Evolutionary conservation across 2,797 vertebrate species (phyloP).

Genomic region (Serranus cabrilla): DNA sequence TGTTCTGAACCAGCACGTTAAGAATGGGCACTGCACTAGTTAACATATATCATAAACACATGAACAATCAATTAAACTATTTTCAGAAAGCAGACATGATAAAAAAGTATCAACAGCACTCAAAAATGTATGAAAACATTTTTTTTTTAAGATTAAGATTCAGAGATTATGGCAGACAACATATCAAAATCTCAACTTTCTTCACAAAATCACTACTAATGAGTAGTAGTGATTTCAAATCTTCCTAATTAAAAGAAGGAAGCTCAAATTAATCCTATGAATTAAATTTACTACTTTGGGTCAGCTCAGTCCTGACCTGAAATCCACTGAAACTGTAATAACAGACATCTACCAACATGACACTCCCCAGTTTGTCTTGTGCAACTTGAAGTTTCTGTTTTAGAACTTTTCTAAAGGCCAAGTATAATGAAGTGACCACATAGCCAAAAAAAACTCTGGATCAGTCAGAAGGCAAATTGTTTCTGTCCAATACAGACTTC

Average conservation of each 20-base stretch:
- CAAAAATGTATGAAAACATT: neutral
- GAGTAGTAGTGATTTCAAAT: neutral
- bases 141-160: neutral
- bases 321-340: neutral
- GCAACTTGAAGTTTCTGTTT: neutral
- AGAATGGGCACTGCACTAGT: too few relatives aligned
- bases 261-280: neutral
- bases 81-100: neutral
- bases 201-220: neutral
- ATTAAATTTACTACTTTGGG: neutral
- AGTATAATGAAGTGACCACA: neutral
- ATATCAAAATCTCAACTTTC: neutral
- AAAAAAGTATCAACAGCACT: neutral
- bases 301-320: neutral
- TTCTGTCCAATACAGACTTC: neutral
- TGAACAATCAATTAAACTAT: neutral
- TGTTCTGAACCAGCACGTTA: too few relatives aligned
- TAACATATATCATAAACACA: too few relatives aligned
- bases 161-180: neutral
- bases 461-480: neutral
- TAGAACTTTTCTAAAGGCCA: neutral
- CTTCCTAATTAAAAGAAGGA: neutral
- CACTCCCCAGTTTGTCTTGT: neutral
- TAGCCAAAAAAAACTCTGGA: neutral
- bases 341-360: neutral